phyloP scores from a whole-genome alignment of 2,113 vertebrate genomes.

The Aleadryas rufinucha region DNA sequence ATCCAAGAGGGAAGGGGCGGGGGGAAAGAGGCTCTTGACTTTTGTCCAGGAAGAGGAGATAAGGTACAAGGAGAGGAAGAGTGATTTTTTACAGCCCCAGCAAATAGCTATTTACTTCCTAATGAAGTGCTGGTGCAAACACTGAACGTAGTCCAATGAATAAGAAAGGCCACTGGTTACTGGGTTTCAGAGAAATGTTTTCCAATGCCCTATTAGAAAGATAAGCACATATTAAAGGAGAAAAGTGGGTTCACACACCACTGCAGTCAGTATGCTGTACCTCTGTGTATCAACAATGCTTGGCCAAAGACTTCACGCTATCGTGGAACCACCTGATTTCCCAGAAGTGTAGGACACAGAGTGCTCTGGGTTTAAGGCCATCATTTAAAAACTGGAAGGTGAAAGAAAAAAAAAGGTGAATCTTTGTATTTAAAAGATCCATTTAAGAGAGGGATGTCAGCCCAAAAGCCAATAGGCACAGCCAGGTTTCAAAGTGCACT shows the following conservation, averaged over 20 bases:
- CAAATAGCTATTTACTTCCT: slow-evolving; percentile 32
- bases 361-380: neutral
- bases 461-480: neutral
- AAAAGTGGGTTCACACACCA: neutral
- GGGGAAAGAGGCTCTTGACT: slow-evolving; percentile 12
- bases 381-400: neutral
- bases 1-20: neutral
- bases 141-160: neutral
- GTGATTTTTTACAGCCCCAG: slow-evolving; percentile 10
- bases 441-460: neutral
- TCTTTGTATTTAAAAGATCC: neutral
- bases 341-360: neutral
- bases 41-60: slow-evolving; percentile 57
- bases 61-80: slow-evolving; percentile 54
- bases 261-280: neutral
- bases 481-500: neutral
- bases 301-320: neutral
- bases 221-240: neutral
- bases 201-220: neutral
- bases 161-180: slow-evolving; percentile 17
- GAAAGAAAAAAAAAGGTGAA: neutral
- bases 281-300: neutral
- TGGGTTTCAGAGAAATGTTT: neutral
- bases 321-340: neutral
- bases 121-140: slow-evolving; percentile 21